phyloP scores from a whole-genome alignment of 2,113 vertebrate genomes.

The Suncus etruscus region DNA sequence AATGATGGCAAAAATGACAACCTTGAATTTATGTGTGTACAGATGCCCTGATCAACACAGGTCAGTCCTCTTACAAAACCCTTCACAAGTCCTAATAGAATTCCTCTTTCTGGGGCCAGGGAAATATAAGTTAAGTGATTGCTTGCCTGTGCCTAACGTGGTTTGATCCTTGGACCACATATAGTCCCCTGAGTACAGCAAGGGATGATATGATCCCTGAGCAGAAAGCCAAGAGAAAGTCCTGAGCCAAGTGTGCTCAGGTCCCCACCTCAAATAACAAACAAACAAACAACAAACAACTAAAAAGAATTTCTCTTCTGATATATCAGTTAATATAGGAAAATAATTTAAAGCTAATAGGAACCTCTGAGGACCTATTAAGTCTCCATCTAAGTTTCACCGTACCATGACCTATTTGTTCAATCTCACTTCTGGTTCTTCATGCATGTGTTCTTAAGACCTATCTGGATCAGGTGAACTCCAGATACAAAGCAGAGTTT shows the following conservation, averaged over 20 bases:
- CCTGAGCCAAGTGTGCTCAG: too few species aligned
- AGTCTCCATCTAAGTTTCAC: background rate
- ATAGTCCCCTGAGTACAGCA: too few species aligned
- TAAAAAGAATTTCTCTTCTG: background rate
- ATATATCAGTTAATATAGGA: background rate
- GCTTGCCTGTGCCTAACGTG: too few species aligned
- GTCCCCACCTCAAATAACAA: too few species aligned
- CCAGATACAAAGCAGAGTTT: background rate
- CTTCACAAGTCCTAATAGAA: background rate
- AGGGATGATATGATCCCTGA: too few species aligned
- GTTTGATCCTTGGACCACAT: too few species aligned
- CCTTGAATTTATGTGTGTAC: fast-evolving
- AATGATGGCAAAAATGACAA: background rate
- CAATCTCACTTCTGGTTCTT: background rate
- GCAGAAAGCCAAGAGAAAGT: too few species aligned
- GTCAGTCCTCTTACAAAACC: background rate
- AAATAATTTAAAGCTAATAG: background rate
- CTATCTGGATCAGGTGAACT: background rate
- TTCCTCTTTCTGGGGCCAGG: too few species aligned
- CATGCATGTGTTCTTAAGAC: background rate
- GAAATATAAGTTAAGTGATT: too few species aligned
- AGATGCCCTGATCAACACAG: background rate
- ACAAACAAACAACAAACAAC: too few species aligned
- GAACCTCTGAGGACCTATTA: background rate
- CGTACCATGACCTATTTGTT: background rate